These are phyloP conservation scores for Tanaodytes sp. DNA, from an alignment of 2,888 invertebrate genomes.

Conservation along the genomic window DNA sequence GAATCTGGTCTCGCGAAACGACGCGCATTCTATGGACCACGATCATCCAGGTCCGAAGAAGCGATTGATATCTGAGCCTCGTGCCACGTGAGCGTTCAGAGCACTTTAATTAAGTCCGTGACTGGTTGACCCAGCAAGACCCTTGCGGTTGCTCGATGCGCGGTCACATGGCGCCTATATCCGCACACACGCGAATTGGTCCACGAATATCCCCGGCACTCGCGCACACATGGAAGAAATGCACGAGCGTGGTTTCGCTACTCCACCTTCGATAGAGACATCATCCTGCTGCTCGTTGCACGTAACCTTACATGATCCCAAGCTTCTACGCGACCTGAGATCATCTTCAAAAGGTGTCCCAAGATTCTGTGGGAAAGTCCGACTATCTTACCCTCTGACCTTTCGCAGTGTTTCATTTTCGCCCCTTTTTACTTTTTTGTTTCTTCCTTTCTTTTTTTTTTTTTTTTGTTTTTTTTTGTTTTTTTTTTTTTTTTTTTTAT, in stretches of 20 bases:
- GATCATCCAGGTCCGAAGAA: conserved; percentile 62
- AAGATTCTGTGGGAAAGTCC: conserved; percentile 51
- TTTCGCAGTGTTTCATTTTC: conserved; percentile 18
- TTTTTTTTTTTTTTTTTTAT: too few species aligned
- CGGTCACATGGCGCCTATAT: conserved; percentile 63
- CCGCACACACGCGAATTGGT: conserved; percentile 52
- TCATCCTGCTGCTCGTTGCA: conserved; percentile 62
- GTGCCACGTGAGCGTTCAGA: conserved; percentile 66
- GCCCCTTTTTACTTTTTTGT: not conserved
- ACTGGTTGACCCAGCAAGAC: conserved; percentile 69
- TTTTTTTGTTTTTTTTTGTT: too few species aligned
- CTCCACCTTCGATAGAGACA: conserved; percentile 68
- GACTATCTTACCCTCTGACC: conserved; percentile 32
- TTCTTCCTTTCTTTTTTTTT: not conserved
- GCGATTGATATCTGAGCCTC: conserved; percentile 71
- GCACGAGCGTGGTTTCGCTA: conserved; percentile 51
- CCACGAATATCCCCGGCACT: conserved; percentile 50
- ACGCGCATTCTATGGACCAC: conserved; percentile 51
- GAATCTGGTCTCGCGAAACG: conserved; percentile 51
- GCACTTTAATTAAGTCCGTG: conserved; percentile 73
- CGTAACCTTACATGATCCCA: conserved; percentile 56
- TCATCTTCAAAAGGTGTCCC: conserved; percentile 46
- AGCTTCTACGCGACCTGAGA: conserved; percentile 43
- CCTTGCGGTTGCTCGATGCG: conserved; percentile 63
- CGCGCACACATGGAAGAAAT: conserved; percentile 47